phyloP scores from a whole-genome alignment of 1,140 invertebrate species.

The Potamilus streckersoni region DNA sequence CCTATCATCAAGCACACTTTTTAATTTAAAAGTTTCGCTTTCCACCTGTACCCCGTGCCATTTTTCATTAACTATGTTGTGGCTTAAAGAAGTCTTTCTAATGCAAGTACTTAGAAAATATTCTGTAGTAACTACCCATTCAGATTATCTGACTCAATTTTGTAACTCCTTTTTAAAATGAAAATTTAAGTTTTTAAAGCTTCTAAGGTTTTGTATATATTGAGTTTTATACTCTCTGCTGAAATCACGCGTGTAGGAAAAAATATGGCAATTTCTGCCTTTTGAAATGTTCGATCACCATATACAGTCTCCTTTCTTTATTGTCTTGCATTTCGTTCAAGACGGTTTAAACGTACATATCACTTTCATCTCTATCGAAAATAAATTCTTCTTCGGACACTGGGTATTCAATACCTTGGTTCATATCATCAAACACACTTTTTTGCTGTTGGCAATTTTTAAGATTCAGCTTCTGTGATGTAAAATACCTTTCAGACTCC shows the following conservation, averaged over 20 bases:
- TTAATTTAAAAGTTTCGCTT: neutral
- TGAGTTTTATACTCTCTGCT: conserved; percentile 9
- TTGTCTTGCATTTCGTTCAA: conserved; percentile 30
- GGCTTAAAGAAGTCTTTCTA: conserved; percentile 30
- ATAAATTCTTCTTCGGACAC: conserved; percentile 29
- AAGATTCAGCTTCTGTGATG: conserved; percentile 28
- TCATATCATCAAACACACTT: neutral
- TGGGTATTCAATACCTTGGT: conserved; percentile 34
- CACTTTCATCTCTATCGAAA: conserved; percentile 50
- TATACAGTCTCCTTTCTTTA: conserved; percentile 12
- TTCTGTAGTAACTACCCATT: conserved; percentile 20
- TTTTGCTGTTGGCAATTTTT: conserved; percentile 17
- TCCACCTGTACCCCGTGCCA: conserved; percentile 23
- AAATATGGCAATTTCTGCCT: conserved; percentile 34
- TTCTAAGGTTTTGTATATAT: conserved; percentile 1
- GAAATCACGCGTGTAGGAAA: conserved; percentile 29
- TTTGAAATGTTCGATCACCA: conserved; percentile 19
- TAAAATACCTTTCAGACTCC: too few species aligned
- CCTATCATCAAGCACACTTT: neutral
- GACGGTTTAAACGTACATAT: too few species aligned
- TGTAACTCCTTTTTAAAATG: conserved; percentile 16
- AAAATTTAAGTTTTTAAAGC: conserved; percentile 13
- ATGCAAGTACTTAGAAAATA: conserved; percentile 12
- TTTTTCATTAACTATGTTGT: conserved; percentile 26
- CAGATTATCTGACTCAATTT: conserved; percentile 32